These are phyloP conservation scores for Tetraodon nigroviridis DNA, from an alignment of 2,113 vertebrate genomes.

Conservation along the genomic window DNA sequence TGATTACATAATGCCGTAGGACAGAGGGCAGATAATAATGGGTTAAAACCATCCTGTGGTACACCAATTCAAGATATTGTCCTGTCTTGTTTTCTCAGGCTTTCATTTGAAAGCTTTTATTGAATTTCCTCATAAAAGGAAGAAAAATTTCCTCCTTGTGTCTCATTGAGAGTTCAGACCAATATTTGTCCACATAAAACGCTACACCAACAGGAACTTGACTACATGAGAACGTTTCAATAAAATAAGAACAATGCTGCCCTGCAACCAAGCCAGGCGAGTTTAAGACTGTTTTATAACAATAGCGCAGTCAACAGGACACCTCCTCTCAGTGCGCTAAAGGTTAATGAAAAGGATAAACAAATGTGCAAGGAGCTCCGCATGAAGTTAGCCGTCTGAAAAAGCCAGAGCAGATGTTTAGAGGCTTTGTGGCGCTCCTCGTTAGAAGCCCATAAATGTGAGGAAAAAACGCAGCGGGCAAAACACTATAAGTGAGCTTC, in stretches of 20 bases:
- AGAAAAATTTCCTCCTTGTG: background rate
- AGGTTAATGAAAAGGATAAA: slow-evolving; percentile 51
- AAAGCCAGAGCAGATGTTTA: slow-evolving; percentile 55
- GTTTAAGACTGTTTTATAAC: slow-evolving; percentile 50
- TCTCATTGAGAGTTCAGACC: slow-evolving; percentile 3
- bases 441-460: slow-evolving; percentile 53
- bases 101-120: slow-evolving; percentile 5
- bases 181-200: background rate
- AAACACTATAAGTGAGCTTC: slow-evolving; percentile 37
- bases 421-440: slow-evolving; percentile 41
- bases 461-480: slow-evolving; percentile 26
- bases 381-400: slow-evolving; percentile 27
- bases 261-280: slow-evolving; percentile 19
- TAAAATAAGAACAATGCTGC: slow-evolving; percentile 42
- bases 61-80: background rate
- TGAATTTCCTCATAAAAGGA: background rate
- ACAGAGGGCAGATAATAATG: slow-evolving; percentile 12
- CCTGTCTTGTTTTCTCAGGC: background rate
- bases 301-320: slow-evolving; percentile 44
- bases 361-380: slow-evolving; percentile 17
- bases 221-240: slow-evolving; percentile 44
- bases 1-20: background rate
- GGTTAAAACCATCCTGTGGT: background rate
- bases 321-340: slow-evolving; percentile 46
- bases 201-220: background rate